Percentiles rank a stretch among this genome's conserved stretches.
These are phyloP conservation scores for Mionectes olivaceus DNA, from an alignment of 2,797 vertebrate species.

Conservation along the genomic window DNA sequence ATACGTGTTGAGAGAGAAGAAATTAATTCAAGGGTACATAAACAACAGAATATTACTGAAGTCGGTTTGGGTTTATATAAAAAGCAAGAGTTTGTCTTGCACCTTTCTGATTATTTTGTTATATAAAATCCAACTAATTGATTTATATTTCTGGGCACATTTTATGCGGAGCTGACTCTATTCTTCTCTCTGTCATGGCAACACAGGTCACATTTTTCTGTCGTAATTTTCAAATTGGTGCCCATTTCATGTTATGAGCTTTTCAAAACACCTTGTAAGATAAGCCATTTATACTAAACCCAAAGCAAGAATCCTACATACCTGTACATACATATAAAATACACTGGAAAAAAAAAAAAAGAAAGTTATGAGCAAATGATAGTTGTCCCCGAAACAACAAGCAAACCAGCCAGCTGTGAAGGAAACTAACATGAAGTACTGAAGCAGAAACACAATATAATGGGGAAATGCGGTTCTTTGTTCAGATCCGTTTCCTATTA, in stretches of 20 bases:
- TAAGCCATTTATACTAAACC: slow-evolving; percentile 18
- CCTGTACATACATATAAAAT: not conserved
- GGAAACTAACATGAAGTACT: slow-evolving; percentile 77
- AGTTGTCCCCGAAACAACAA: slow-evolving; percentile 61
- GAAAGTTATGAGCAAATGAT: slow-evolving; percentile 58
- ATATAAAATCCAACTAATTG: not conserved
- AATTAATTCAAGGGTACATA: not conserved
- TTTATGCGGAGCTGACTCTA: not conserved
- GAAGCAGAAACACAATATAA: slow-evolving; percentile 75
- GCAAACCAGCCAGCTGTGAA: slow-evolving; percentile 74
- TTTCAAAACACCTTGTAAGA: not conserved
- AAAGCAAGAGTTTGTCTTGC: not conserved
- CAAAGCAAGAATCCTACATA: not conserved
- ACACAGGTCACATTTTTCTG: not conserved
- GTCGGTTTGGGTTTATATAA: not conserved
- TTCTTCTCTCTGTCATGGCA: not conserved
- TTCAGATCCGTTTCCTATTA: slow-evolving; percentile 81
- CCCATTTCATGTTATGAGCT: not conserved
- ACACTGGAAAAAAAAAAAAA: slow-evolving; percentile 7
- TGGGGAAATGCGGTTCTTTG: slow-evolving; percentile 76
- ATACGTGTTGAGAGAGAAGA: not conserved
- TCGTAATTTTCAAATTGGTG: not conserved
- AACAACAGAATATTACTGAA: slow-evolving; percentile 24
- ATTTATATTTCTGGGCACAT: slow-evolving; percentile 8
- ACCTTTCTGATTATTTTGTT: slow-evolving; percentile 32